A percentile compares a stretch with the other conserved stretches of the same genome.
Evolutionary conservation across 2,113 vertebrate genomes (phyloP).

Genomic region (Meriones unguiculatus): DNA sequence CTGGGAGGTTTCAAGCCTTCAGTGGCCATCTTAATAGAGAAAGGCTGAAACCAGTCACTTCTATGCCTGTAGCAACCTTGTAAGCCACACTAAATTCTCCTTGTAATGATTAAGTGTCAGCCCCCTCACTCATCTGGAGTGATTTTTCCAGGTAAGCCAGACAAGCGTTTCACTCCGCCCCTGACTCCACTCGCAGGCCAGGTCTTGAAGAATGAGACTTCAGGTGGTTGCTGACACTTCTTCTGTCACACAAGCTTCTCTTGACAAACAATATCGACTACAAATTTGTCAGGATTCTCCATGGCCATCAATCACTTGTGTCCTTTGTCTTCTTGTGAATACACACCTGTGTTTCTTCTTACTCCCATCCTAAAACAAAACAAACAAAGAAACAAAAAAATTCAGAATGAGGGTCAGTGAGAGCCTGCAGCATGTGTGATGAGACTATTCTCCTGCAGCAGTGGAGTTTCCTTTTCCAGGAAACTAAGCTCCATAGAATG

Average conservation of each 20-base stretch:
- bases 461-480: background rate
- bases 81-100: background rate
- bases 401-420: background rate
- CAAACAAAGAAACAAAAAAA: background rate
- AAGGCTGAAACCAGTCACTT: background rate
- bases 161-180: slow-evolving; percentile 43
- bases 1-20: background rate
- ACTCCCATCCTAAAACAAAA: background rate
- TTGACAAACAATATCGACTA: slow-evolving; percentile 63
- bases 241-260: slow-evolving; percentile 57
- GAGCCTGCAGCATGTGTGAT: background rate
- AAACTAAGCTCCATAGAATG: slow-evolving; percentile 8
- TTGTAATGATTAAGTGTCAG: background rate
- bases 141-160: slow-evolving; percentile 63
- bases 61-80: background rate
- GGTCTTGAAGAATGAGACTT: slow-evolving; percentile 64
- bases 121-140: slow-evolving; percentile 33
- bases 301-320: background rate
- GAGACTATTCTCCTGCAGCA: background rate
- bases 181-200: background rate
- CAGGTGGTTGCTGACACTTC: slow-evolving; percentile 54
- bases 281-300: slow-evolving; percentile 24
- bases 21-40: background rate
- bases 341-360: slow-evolving; percentile 4
- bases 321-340: background rate